These are phyloP conservation scores for Elephantulus edwardii DNA, from an alignment of 2,113 vertebrate species.

Conservation along the genomic window DNA sequence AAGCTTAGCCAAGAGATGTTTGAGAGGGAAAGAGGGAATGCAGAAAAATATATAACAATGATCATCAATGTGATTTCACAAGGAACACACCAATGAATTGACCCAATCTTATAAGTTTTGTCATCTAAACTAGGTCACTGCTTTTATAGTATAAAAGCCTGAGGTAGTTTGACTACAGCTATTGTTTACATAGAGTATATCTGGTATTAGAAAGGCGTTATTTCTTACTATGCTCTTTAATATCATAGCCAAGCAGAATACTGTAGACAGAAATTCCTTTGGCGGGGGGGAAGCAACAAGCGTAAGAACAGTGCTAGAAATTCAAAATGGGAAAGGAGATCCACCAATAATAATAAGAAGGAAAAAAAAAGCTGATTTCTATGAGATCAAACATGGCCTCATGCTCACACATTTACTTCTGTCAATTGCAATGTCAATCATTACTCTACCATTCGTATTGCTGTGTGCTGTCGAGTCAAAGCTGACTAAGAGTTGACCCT, in stretches of 20 bases:
- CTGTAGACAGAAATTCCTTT: neutral
- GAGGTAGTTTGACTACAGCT: neutral
- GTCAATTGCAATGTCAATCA: no score
- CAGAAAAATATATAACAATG: neutral
- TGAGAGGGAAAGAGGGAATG: neutral
- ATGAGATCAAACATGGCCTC: no score
- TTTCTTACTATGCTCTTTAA: neutral
- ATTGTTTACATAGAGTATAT: neutral
- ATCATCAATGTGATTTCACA: neutral
- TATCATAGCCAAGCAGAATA: neutral
- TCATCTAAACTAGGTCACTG: neutral
- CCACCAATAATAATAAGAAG: no score
- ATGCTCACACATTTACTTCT: no score
- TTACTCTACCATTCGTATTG: no score
- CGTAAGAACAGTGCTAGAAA: no score
- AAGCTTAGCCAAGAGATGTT: neutral
- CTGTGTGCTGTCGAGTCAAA: no score
- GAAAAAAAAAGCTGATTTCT: no score
- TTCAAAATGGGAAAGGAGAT: no score
- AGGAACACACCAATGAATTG: neutral
- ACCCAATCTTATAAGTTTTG: neutral
- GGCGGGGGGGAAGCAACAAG: no score
- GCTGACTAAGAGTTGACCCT: no score
- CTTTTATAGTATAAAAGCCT: neutral
- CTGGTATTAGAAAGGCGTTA: neutral